Percentiles rank a stretch among this genome's conserved stretches.
phyloP scores from a whole-genome alignment of 2,113 vertebrate species.

The Spermophilus dauricus region DNA sequence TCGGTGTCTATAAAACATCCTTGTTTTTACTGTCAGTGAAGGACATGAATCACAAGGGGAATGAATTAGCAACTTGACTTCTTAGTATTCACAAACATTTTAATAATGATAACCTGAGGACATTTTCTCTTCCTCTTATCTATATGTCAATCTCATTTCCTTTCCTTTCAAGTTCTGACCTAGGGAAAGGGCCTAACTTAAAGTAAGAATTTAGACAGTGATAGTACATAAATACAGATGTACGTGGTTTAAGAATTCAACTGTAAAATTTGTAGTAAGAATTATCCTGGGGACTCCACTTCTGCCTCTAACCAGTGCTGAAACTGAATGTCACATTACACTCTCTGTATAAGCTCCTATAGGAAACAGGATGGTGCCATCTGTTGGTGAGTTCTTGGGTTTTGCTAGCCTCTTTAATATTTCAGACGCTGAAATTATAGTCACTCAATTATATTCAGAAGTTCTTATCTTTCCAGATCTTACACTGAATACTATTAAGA shows the following conservation, averaged over 20 bases:
- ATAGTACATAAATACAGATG: conserved; percentile 31
- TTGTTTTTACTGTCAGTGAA: neutral
- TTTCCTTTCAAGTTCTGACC: conserved; percentile 73
- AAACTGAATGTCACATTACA: conserved; percentile 58
- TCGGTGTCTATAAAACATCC: neutral
- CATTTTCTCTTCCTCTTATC: conserved; percentile 77
- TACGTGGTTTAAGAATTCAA: conserved; percentile 64
- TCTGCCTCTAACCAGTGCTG: neutral
- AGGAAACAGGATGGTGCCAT: conserved; percentile 74
- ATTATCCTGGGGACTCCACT: conserved; percentile 36
- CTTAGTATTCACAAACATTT: conserved; percentile 53
- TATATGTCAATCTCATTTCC: conserved; percentile 50
- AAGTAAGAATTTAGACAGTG: conserved; percentile 62
- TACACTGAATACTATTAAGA: neutral
- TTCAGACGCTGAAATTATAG: neutral
- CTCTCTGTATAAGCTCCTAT: neutral
- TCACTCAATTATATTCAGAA: neutral
- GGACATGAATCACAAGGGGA: conserved; percentile 46
- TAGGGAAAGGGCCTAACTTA: conserved; percentile 57
- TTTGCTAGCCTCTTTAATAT: neutral
- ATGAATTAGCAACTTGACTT: conserved; percentile 65
- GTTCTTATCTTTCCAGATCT: neutral
- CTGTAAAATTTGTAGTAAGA: conserved; percentile 70
- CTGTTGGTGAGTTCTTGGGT: conserved; percentile 16
- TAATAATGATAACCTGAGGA: conserved; percentile 30